Base-by-base conservation (phyloP, 92 coral and sea anemone genomes). In the Palythoa grandiflora region DNA sequence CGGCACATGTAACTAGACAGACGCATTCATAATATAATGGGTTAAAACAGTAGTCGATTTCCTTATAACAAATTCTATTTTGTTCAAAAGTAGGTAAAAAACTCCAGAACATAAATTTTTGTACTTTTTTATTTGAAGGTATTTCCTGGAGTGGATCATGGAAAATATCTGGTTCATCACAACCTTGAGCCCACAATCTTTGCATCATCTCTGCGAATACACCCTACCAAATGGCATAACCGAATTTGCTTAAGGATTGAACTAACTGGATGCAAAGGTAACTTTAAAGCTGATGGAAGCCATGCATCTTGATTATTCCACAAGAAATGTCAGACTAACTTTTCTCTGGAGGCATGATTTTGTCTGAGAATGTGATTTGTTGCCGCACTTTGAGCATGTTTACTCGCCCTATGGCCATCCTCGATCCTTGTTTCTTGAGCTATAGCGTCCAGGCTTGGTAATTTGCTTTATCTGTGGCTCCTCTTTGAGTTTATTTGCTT, bases 401-500 rank as follows among this genome's bases (percentile, higher is more conserved):
- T 53, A 17, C 75, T 80, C 73, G 39, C 55, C 85, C 53, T 59
- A 53, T 21, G 87, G 70, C 52, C 81, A 60, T 55, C 88, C 88
- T 53, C 68, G 59, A 71, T 68, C 79, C 28, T 73, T 83, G 71
- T 89, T 81, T 75, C 88, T 81, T 78, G 47, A 51, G 78, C 88
- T 89, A 68, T 89, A 83, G 20, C 91, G 77, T 16, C 91, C 88
- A 53, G 88, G 88, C 77, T 80, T 39, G 88, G 73, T 89, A 51
- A 84, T 75, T 79, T 71, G 75, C 20, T 57, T 57, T 17, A 57
- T 17, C n/a, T 17, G 10, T 57, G n/a, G 65, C 7, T 57, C 65
- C 12, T 57, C 65, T 12, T 57, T 12, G 14, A 11, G 12, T 5
- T 17, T 57, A 57, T 17, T 57, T 17, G 65, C 16, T 57, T 57